Base-by-base conservation (phyloP, 2,888 invertebrate genomes). In the Itoplectis maculator region DNA sequence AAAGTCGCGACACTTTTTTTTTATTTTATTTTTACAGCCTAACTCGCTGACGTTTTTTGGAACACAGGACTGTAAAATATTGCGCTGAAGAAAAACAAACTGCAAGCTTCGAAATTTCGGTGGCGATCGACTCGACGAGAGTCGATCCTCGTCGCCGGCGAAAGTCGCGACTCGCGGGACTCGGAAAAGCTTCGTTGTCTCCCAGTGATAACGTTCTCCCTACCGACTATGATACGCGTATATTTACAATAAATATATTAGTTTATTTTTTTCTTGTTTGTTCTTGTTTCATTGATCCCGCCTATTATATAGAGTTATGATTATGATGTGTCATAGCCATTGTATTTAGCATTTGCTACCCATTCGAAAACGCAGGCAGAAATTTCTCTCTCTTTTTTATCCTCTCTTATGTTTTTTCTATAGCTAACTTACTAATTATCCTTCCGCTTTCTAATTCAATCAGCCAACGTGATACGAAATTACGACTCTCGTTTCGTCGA, bases 251-350 rank as follows among this genome's bases (percentile, higher is more conserved):
- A 89, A 87, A 87, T 88, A 87, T 88, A 87, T 79, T 88, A 78
- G 68, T 70, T 70, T 74, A 3, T 80, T 69, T 51, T 78, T n/a
- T n/a, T n/a, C n/a, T n/a, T n/a, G n/a, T n/a, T n/a, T n/a, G n/a
- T n/a, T 74, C 49, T 65, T 56, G 35, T 84, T 76, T 90, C 87
- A 90, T 92, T 91, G 91, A 91, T 92, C 91, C 91, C 91, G 86
- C 89, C 89, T 91, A 91, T 89, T 88, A 89, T 90, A 89, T 90
- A 90, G 88, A 90, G 86, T 92, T 91, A 92, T 86, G 88, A 86
- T 89, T 90, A 91, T 91, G 90, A 91, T 91, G 91, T 90, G 89
- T 91, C 91, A 87, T 89, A 90, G 88, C 88, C 86, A 84, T 89
- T 88, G 86, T 89, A 86, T 83, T 76, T 80, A 87, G 86, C 86